These are phyloP conservation scores for Carassius auratus DNA, from an alignment of 2,113 vertebrate genomes.

Conservation along the genomic window DNA sequence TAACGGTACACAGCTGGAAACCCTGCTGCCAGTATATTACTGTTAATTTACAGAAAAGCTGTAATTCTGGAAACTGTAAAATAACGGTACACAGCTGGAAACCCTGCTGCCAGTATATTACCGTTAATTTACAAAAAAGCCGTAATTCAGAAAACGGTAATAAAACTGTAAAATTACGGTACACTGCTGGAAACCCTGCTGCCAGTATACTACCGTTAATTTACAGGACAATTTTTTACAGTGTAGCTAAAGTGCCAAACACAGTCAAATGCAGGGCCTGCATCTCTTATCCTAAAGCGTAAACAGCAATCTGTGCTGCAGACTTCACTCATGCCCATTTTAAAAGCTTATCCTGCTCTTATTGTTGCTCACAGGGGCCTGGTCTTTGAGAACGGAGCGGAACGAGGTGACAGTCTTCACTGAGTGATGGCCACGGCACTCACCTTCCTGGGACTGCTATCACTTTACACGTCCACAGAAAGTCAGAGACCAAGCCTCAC, in stretches of 20 bases:
- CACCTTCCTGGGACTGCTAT: slow-evolving; percentile 42
- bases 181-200: too few species aligned
- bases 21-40: too few species aligned
- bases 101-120: too few species aligned
- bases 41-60: too few species aligned
- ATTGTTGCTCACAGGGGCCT: slow-evolving; percentile 4
- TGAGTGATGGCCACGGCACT: slow-evolving; percentile 45
- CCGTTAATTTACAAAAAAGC: too few species aligned
- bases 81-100: too few species aligned
- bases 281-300: slow-evolving; percentile 14
- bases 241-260: not conserved
- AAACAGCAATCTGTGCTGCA: slow-evolving; percentile 20
- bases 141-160: too few species aligned
- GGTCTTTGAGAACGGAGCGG: slow-evolving; percentile 37
- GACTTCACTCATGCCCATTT: slow-evolving; percentile 11
- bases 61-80: too few species aligned
- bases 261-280: not conserved
- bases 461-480: slow-evolving; percentile 52
- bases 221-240: too few species aligned
- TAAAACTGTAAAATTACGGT: too few species aligned
- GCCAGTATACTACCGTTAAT: too few species aligned
- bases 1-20: too few species aligned
- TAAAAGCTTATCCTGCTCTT: slow-evolving; percentile 11
- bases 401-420: slow-evolving; percentile 67
- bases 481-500: slow-evolving; percentile 44